Conservation (phyloP, 2,113 vertebrate species). For the Bujurquina vittata region DNA sequence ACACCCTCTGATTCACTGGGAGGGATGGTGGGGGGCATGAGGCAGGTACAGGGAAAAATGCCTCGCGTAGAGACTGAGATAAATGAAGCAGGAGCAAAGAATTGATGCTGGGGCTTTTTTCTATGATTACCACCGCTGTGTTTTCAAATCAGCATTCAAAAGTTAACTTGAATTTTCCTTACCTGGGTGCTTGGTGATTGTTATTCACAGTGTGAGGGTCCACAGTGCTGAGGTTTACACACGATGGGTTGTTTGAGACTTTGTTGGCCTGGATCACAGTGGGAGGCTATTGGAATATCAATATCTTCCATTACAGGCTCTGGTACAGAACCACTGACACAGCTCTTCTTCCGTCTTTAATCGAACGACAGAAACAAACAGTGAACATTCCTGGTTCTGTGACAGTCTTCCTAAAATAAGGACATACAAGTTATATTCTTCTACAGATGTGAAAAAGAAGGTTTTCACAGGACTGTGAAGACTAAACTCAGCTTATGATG, state of each 20-base stretch:
- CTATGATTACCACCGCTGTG: neutral
- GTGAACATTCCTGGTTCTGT: neutral
- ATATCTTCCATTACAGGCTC: constrained; percentile 40
- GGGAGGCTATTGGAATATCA: constrained; percentile 33
- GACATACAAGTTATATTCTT: neutral
- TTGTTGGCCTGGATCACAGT: constrained; percentile 21
- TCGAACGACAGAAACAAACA: neutral
- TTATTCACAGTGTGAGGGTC: constrained; percentile 21
- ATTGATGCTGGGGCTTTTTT: neutral
- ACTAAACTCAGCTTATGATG: neutral
- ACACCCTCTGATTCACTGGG: constrained; percentile 25
- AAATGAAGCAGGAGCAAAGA: neutral
- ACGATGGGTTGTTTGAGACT: constrained; percentile 41
- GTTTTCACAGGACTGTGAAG: neutral
- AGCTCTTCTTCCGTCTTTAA: neutral
- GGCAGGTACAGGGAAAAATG: neutral
- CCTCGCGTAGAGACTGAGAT: neutral
- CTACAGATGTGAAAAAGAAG: neutral
- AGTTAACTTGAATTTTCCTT: neutral
- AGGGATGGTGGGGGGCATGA: neutral
- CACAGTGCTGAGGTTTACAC: constrained; percentile 3
- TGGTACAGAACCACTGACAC: constrained; percentile 17
- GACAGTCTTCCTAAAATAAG: neutral
- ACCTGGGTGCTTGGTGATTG: constrained; percentile 1
- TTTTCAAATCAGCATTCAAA: neutral